Evolutionary conservation across 64 coral and sea anemone genomes (phyloP).

Genomic region (Hydrozoanthus tunicans): DNA sequence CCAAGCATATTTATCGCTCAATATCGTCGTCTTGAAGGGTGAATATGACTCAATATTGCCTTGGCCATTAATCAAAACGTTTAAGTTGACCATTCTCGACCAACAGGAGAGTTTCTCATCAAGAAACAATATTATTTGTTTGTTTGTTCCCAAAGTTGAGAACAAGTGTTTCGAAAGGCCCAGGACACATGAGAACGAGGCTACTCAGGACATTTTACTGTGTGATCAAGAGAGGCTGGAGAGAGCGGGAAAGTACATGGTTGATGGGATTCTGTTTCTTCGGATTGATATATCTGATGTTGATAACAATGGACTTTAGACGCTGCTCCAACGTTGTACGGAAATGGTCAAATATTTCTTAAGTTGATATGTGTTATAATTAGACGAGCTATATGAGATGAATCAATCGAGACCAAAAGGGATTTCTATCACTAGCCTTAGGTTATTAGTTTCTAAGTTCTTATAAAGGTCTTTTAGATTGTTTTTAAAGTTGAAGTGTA

Average conservation of each 20-base stretch:
- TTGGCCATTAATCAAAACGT: conserved; percentile 33
- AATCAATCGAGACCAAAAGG: no score
- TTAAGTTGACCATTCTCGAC: conserved; percentile 42
- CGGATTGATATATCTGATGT: conserved; percentile 7
- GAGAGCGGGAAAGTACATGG: conserved; percentile 8
- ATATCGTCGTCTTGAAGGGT: conserved; percentile 43
- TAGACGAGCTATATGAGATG: no score
- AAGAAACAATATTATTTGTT: conserved; percentile 6
- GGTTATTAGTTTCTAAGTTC: no score
- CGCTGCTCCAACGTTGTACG: neutral
- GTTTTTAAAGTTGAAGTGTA: no score
- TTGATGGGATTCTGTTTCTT: conserved; percentile 28
- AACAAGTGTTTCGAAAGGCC: conserved; percentile 26
- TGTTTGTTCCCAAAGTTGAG: neutral
- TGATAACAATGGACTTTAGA: conserved; percentile 23
- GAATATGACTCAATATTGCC: conserved; percentile 57
- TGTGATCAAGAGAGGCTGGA: conserved; percentile 20
- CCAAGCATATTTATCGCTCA: conserved; percentile 26
- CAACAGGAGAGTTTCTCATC: neutral
- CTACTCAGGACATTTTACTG: neutral
- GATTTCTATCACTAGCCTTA: no score
- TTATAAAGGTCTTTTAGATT: no score
- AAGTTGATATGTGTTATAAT: no score
- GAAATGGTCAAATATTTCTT: no score
- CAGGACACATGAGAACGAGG: neutral